These are phyloP conservation scores for Boloria euphrosyne DNA, from an alignment of 2,888 invertebrate genomes.

Conservation along the genomic window DNA sequence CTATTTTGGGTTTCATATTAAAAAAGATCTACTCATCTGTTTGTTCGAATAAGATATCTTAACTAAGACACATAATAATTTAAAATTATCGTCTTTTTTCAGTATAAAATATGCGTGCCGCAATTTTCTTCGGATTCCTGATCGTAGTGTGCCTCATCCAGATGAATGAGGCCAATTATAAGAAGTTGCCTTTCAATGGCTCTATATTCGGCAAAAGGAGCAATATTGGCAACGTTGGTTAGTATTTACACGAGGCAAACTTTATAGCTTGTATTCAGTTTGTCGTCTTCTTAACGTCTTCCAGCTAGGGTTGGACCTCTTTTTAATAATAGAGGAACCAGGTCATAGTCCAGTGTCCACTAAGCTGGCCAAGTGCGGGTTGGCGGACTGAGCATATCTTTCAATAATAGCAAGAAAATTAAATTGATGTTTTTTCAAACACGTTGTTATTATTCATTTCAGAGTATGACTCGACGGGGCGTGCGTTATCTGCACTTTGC, in stretches of 20 bases:
- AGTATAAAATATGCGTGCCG: conserved; percentile 45
- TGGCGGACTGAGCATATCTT: too few relatives aligned
- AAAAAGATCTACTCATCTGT: too few relatives aligned
- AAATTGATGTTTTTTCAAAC: background rate
- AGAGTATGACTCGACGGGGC: conserved; percentile 88
- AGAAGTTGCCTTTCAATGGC: conserved; percentile 95
- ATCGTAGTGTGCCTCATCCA: conserved; percentile 66
- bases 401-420: background rate
- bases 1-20: background rate
- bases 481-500: conserved; percentile 89
- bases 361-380: too few relatives aligned
- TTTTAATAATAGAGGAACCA: too few relatives aligned
- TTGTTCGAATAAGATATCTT: too few relatives aligned
- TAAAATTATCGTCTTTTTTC: conserved; percentile 19
- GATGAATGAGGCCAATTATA: conserved; percentile 85
- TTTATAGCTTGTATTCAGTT: background rate
- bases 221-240: conserved; percentile 77
- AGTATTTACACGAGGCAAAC: conserved; percentile 32
- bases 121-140: conserved; percentile 45
- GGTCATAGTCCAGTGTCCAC: too few relatives aligned
- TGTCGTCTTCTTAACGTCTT: too few relatives aligned
- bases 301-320: too few relatives aligned
- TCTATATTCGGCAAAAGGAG: conserved; percentile 95
- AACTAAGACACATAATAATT: too few relatives aligned
- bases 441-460: conserved; percentile 46